Evolutionary conservation across 2,888 invertebrate genomes (phyloP).

Genomic region (Cecidostiba fungosa): DNA sequence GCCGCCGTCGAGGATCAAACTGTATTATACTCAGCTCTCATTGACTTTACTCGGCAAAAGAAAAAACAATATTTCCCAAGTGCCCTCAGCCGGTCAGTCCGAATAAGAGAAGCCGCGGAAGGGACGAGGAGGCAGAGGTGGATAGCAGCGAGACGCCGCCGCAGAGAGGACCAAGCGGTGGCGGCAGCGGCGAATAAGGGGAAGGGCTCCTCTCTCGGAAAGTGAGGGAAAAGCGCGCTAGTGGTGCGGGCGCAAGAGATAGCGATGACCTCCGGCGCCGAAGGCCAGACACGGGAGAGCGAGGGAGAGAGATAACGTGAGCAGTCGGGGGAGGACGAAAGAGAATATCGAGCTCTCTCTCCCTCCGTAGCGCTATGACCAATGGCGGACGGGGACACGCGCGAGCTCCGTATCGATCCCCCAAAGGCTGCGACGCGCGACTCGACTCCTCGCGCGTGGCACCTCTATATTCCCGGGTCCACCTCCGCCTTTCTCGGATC

Average conservation of each 20-base stretch:
- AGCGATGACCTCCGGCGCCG: background rate
- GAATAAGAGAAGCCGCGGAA: background rate
- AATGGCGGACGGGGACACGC: slow-evolving; percentile 78
- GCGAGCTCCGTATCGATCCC: slow-evolving; percentile 74
- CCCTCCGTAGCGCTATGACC: slow-evolving; percentile 73
- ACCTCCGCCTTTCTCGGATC: slow-evolving; percentile 67
- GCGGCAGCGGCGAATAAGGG: background rate
- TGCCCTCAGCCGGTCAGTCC: background rate
- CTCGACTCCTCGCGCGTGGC: slow-evolving; percentile 47
- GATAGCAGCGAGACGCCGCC: background rate
- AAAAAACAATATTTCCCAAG: background rate
- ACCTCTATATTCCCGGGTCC: slow-evolving; percentile 72
- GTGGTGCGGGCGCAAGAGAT: background rate
- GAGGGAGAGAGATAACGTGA: slow-evolving; percentile 47
- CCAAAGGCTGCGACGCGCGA: slow-evolving; percentile 61
- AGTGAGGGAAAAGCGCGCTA: slow-evolving; percentile 3
- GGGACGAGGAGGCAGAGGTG: background rate
- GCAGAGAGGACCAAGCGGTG: background rate
- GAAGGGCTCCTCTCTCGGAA: background rate
- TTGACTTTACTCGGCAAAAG: background rate
- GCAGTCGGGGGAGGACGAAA: slow-evolving; percentile 57
- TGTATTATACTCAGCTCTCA: background rate
- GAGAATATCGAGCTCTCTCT: slow-evolving; percentile 74
- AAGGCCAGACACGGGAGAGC: slow-evolving; percentile 15
- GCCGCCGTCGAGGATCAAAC: background rate